A percentile compares a stretch with the other conserved stretches of the same genome.
Conservation (phyloP, 2,888 invertebrate species). For the Silvanus unidentatus region DNA sequence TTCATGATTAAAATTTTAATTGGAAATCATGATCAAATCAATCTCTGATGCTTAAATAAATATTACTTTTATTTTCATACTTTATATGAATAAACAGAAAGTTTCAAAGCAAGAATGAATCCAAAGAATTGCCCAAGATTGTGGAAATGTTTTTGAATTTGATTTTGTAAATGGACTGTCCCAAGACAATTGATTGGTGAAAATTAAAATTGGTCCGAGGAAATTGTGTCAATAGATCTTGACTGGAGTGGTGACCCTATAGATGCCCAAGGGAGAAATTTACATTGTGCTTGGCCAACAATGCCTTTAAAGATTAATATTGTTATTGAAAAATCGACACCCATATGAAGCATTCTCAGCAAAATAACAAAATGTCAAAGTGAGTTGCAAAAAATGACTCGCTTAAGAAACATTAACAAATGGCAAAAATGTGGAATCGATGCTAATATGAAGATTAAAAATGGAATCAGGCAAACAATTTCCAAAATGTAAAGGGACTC, state of each 20-base stretch:
- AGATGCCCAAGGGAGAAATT: constrained; percentile 25
- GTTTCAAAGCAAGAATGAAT: no score
- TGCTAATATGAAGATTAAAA: background rate
- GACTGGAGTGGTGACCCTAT: constrained; percentile 24
- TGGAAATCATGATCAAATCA: constrained; percentile 21
- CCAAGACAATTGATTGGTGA: no score
- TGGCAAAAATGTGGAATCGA: background rate
- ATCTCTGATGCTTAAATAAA: constrained; percentile 2
- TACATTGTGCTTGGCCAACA: constrained; percentile 18
- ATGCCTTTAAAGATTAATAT: constrained; percentile 11
- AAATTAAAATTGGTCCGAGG: constrained; percentile 16
- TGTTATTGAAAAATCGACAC: constrained; percentile 1
- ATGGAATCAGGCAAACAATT: no score
- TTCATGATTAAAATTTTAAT: constrained; percentile 24
- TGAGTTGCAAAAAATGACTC: no score
- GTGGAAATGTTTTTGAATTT: no score
- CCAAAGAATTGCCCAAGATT: no score
- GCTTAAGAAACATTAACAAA: background rate
- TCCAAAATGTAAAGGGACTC: no score
- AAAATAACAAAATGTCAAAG: background rate
- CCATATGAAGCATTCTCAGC: no score
- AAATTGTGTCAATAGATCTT: constrained; percentile 26
- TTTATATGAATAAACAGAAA: no score
- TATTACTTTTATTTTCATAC: no score
- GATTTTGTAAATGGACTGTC: no score